Percentiles rank a stretch among this genome's conserved stretches.
Evolutionary conservation across 2,113 vertebrate genomes (phyloP).

Genomic region (Balaeniceps rex): DNA sequence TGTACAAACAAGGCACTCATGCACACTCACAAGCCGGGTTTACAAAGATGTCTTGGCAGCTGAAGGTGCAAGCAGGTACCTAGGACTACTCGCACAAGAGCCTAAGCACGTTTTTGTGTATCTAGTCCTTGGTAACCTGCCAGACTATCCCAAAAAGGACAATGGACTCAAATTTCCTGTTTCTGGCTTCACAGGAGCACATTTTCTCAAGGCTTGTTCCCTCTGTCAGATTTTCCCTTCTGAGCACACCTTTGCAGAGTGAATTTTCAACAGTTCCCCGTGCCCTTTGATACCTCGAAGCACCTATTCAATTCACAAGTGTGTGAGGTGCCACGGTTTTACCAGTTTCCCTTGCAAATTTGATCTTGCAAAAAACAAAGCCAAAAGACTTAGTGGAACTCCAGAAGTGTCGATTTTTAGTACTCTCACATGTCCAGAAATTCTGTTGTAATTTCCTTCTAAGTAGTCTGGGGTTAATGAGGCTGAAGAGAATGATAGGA

Average conservation of each 20-base stretch:
- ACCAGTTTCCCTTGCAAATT: not conserved
- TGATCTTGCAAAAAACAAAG: not conserved
- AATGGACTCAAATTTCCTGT: not conserved
- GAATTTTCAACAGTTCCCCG: not conserved
- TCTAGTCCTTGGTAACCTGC: not conserved
- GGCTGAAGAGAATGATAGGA: conserved; percentile 34
- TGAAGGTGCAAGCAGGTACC: not conserved
- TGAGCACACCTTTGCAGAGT: not conserved
- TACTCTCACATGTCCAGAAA: not conserved
- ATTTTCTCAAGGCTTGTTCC: not conserved
- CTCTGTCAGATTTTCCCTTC: not conserved
- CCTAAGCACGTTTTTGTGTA: not conserved
- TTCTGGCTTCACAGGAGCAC: not conserved
- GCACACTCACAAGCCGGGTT: not conserved
- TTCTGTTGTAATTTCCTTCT: conserved; percentile 23
- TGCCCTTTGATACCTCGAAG: not conserved
- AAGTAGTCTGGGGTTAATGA: conserved; percentile 18
- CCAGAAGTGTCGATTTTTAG: not conserved
- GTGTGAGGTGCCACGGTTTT: not conserved
- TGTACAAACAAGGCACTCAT: rapidly evolving
- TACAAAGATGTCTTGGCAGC: not conserved
- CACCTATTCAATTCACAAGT: not conserved
- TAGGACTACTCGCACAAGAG: not conserved
- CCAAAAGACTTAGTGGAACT: not conserved
- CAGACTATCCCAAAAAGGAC: not conserved